These are phyloP conservation scores for Glaucidium brasilianum DNA, from an alignment of 2,113 vertebrate genomes.

Conservation along the genomic window DNA sequence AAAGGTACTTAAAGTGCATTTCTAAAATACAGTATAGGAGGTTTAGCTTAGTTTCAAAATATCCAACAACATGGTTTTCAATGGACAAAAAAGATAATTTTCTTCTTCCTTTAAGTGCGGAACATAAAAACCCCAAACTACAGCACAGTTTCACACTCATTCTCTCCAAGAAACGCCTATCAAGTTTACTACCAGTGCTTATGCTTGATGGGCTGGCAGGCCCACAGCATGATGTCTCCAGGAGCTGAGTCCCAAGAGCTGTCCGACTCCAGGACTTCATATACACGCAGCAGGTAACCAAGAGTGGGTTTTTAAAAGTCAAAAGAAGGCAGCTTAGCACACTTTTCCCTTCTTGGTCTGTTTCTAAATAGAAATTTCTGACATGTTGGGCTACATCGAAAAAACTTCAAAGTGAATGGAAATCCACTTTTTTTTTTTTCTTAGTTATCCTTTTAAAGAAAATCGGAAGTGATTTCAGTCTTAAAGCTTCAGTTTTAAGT, in stretches of 20 bases:
- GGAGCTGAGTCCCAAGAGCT: constrained; percentile 46
- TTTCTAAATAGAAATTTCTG: not conserved
- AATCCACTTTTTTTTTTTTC: not conserved
- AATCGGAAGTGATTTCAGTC: not conserved
- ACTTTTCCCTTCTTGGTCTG: not conserved
- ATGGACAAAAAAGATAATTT: not conserved
- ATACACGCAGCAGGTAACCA: not conserved
- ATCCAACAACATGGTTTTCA: not conserved
- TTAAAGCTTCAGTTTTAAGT: not conserved
- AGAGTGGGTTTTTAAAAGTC: not conserved
- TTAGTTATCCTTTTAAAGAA: not conserved
- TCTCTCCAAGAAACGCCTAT: not conserved
- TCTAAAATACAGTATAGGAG: constrained; percentile 9
- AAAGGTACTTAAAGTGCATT: constrained; percentile 58
- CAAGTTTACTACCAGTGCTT: not conserved
- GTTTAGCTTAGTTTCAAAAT: not conserved
- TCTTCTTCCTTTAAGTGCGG: not conserved
- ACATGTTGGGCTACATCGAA: not conserved
- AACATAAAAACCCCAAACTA: not conserved
- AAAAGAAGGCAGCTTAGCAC: not conserved
- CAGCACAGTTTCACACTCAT: not conserved
- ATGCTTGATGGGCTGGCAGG: constrained; percentile 73
- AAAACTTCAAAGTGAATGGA: not conserved
- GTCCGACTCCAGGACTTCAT: constrained; percentile 53
- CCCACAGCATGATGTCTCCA: constrained; percentile 43